Evolutionary conservation across 2,888 invertebrate species (phyloP).

Genomic region (Aporophyla lueneburgensis): DNA sequence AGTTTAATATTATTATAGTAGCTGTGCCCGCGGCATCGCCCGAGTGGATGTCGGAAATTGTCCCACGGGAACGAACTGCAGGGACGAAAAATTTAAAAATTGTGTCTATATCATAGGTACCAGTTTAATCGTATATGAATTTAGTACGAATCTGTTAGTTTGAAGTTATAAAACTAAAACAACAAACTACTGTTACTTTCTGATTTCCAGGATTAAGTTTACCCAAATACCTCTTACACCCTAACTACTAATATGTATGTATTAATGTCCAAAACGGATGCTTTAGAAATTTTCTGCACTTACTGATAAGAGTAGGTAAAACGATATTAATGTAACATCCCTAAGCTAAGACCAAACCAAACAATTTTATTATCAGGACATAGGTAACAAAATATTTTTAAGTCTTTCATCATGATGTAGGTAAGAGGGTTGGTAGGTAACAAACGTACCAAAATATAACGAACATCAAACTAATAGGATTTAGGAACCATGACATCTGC

Average conservation of each 20-base stretch:
- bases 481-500: slow-evolving; percentile 12
- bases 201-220: neutral
- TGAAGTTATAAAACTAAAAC: no score
- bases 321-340: neutral
- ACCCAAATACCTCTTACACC: neutral
- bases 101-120: no score
- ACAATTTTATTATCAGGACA: neutral
- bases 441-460: neutral
- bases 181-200: neutral
- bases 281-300: neutral
- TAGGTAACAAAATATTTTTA: neutral
- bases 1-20: neutral
- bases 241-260: neutral
- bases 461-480: slow-evolving; percentile 12
- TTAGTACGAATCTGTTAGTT: no score
- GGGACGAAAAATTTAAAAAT: no score
- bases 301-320: no score
- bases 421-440: neutral
- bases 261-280: neutral
- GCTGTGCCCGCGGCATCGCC: no score
- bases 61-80: no score
- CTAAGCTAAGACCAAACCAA: neutral
- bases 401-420: neutral
- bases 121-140: no score
- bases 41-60: no score